Evolutionary conservation across 2,113 vertebrate species (phyloP), one percentile per base, ranked within the genome.

Genomic region (Clarias batrachus): DNA sequence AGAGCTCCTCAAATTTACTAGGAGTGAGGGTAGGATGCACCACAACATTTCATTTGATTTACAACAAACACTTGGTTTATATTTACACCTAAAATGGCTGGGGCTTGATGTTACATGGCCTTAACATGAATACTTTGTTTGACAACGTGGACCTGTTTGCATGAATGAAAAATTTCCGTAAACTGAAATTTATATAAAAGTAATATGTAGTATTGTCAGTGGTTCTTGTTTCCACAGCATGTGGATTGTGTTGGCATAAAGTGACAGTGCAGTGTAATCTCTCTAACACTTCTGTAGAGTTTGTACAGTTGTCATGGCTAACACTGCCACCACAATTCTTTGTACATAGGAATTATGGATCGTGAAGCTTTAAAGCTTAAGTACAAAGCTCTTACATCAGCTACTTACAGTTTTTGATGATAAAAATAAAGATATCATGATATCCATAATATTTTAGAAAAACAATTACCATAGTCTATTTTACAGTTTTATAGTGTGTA

Each of bases 1-100:
- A 6, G 97, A 97, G 71, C 93, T 96, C 54, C 94, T 97, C 57
- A 97, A 97, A 86, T 97, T 96, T 57, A 93, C 95, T 0, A 96
- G 89, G 90, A 96, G 94, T 7, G 96, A 97, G 90, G 97, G 97
- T 97, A 92, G 65, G 92, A 81, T 23, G 2, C 62, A 37, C 30
- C 41, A 14, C 48, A 9, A 59, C 54, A 0, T 59, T 59, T 27
- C 14, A 37, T 80, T 25, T 60, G 48, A 48, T 48, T 48, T 48
- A 7, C 6, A 48, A 70, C 33, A 48, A 27, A 57, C 33, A 2
- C 23, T 6, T n/a, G 27, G 33, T 14, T 73, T 33, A 33, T 41
- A 70, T n/a, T 63, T 48, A 25, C 33, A 19, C 48, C 27, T 33
- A 59, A 33, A 33, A 16, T 52, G 41, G 1, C 11, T 2, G 41